Evolutionary conservation across 2,797 vertebrate species (phyloP), one percentile per base, ranked within the genome.

Genomic region (Gouania willdenowi): DNA sequence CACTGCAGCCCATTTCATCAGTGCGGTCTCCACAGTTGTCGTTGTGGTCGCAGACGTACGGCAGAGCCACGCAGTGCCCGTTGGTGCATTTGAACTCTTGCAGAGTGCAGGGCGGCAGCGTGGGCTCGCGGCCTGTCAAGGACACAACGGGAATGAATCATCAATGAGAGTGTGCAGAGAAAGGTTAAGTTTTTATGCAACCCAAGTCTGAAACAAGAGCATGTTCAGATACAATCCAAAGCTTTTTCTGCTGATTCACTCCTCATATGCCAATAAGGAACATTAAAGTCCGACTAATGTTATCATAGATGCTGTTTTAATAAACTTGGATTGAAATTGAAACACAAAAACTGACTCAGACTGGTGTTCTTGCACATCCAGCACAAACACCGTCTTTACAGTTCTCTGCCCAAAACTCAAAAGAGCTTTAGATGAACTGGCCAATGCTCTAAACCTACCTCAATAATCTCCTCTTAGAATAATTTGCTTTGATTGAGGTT

Each of bases 1-100:
- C 87, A 96, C 94, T 91, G 87, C 94, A 97, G 41, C 93, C 93
- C 0, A 79, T 69, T 78, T 96, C 93, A 36, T 97, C 94, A 5
- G 91, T 93, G 36, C 43, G 85, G 52, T 96, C 91, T 15, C 91
- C 92, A 56, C 94, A 97, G 63, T 97, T 93, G 57, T 95, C 85
- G 0, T 92, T 88, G 79, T 94, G 87, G 70, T 97, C 93, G 41
- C 94, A 97, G 0, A 93, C 91, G 3, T 90, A 89, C 8, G 75
- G 83, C 19, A 93, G 49, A 1, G 89, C 59, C 66, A 96, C 84
- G 12, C 94, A 97, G 19, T 83, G 82, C 35, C 89, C 90, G 25
- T 91, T 92, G 59, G 77, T 82, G 72, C 94, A 97, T 70, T 97
- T 96, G 56, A 93, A 97, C 85, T 97, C 87, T 3, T 92, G 82